Base-by-base conservation (phyloP, 2,113 vertebrate genomes). In the Scortum barcoo region DNA sequence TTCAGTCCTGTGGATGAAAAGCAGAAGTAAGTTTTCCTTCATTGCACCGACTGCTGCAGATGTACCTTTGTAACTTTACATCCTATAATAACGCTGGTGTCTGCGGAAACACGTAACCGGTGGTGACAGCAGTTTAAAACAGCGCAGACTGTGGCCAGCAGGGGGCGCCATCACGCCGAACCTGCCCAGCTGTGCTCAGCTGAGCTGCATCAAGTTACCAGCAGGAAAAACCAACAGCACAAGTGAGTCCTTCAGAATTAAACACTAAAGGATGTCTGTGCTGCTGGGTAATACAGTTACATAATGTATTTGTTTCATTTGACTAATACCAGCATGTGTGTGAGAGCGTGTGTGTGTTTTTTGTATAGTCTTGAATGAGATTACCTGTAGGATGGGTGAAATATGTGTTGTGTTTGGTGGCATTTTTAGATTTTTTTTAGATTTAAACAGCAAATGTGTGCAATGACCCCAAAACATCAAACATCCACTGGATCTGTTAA, bases 121-220 rank as follows among this genome's bases (percentile, higher is more conserved):
- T 46, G 24, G 5, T 38, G 48, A 42, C n/a, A 48, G 9, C 9
- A 36, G 50, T 38, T 57, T 22, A 5, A 22, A 61, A 9, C 16
- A 38, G n/a, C 40, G 22, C 36, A 11, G 7, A 20, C 1, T 0
- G 6, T 22, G 10, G 33, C 83, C 92, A 78, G 72, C 38, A 92
- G 88, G 76, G 42, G 83, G 84, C 83, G 81, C 33, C 28, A n/a
- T 2, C 17, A 11, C 4, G 50, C 20, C n/a, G 10, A 72, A 75
- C 57, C 81, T 13, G 19, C 22, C 44, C n/a, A 5, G 14, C 36
- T 65, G 65, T 4, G 42, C 16, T 6, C 24, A 8, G 33, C 17
- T 30, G 24, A 69, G 42, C 11, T 40, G 20, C 1, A 51, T 90
- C 65, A 92, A 90, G 67, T 0, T 24, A 13, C 2, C 30, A 0